phyloP scores from a whole-genome alignment of 2,797 vertebrate species.

The Chiroxiphia lanceolata region DNA sequence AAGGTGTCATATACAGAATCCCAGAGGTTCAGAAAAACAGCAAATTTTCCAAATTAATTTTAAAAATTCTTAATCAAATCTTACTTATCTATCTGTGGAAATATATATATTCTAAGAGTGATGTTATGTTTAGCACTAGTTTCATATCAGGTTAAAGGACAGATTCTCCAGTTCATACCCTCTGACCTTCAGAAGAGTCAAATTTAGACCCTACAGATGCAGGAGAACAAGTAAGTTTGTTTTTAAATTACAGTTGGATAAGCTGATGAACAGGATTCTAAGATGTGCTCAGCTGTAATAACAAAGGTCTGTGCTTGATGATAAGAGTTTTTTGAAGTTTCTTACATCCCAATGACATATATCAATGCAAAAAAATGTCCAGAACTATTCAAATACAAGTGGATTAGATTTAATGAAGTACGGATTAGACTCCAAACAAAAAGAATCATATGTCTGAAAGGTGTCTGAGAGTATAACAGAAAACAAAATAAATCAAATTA shows the following conservation, averaged over 20 bases:
- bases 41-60: not conserved
- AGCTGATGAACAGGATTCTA: not conserved
- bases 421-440: not conserved
- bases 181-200: not conserved
- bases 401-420: not conserved
- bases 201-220: not conserved
- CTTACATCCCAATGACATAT: not conserved
- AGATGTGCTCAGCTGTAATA: not conserved
- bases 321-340: not conserved
- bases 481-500: not conserved
- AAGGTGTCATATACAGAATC: not conserved
- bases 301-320: not conserved
- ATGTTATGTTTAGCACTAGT: not conserved
- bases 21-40: not conserved
- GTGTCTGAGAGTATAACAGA: not conserved
- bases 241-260: not conserved
- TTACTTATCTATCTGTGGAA: not conserved
- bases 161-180: not conserved
- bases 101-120: not conserved
- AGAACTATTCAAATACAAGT: not conserved
- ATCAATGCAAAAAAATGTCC: not conserved
- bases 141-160: not conserved
- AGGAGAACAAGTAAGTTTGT: not conserved
- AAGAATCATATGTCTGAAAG: not conserved
- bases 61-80: not conserved